Evolutionary conservation across 2,797 vertebrate species (phyloP).

Genomic region (Notolabrus celidotus): DNA sequence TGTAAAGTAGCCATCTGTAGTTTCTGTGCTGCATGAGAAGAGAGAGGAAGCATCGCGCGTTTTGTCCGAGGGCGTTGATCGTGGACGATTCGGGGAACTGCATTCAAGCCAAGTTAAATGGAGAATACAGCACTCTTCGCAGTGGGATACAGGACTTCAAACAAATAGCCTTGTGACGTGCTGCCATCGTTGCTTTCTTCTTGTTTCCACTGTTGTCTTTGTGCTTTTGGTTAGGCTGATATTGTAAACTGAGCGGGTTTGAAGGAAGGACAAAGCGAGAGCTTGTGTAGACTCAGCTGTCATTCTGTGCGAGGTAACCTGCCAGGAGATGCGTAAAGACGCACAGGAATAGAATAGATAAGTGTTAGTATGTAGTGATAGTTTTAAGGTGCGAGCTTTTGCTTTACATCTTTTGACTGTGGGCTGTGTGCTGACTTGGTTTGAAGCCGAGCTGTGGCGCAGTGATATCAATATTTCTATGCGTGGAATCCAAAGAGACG

Average conservation of each 20-base stretch:
- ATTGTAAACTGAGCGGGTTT: conserved; percentile 52
- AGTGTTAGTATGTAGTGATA: conserved; percentile 2
- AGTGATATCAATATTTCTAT: conserved; percentile 68
- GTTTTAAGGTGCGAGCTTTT: conserved; percentile 2
- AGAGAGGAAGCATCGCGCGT: conserved; percentile 81
- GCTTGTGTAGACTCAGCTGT: conserved; percentile 55
- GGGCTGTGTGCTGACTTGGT: conserved; percentile 3
- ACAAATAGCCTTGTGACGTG: conserved; percentile 64
- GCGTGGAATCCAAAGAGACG: conserved; percentile 46
- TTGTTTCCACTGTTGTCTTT: conserved; percentile 41
- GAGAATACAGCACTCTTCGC: conserved; percentile 77
- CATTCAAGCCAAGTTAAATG: conserved; percentile 79
- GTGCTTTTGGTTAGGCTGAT: conserved; percentile 44
- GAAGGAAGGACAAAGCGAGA: conserved; percentile 71
- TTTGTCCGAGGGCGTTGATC: conserved; percentile 84
- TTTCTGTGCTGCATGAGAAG: conserved; percentile 72
- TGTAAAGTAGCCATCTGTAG: conserved; percentile 70
- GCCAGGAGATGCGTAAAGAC: conserved; percentile 68
- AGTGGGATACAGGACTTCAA: conserved; percentile 80
- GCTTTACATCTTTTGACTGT: background rate
- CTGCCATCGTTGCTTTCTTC: conserved; percentile 42
- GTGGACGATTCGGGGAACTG: conserved; percentile 82
- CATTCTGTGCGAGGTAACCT: conserved; percentile 57
- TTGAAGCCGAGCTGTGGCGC: conserved; percentile 57
- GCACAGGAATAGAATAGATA: conserved; percentile 37